Conservation (phyloP, 2,113 vertebrate genomes). For the Sinocyclocheilus anophthalmus region DNA sequence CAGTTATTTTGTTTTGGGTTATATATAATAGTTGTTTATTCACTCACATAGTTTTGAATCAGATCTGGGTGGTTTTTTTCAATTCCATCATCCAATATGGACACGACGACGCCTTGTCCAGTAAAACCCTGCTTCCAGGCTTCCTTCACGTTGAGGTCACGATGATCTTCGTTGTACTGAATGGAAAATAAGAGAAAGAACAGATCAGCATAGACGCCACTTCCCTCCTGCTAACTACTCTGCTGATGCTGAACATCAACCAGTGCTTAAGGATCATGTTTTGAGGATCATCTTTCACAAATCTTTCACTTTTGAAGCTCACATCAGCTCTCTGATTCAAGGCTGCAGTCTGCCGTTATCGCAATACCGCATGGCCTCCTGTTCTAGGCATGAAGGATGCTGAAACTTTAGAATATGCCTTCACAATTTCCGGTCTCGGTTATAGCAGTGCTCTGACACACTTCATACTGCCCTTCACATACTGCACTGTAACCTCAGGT, state of each 20-base stretch:
- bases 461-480: neutral
- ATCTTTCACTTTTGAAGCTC: constrained; percentile 5
- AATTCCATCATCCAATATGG: constrained; percentile 96
- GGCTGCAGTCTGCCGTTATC: neutral
- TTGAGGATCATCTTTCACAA: neutral
- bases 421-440: neutral
- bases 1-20: neutral
- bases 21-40: neutral
- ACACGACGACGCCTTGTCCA: constrained; percentile 91
- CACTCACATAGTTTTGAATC: constrained; percentile 91
- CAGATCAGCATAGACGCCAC: constrained; percentile 15
- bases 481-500: neutral
- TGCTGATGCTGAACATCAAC: neutral
- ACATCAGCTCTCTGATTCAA: constrained; percentile 15
- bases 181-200: constrained; percentile 34
- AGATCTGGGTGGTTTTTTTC: constrained; percentile 98
- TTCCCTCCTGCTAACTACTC: neutral
- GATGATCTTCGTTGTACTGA: constrained; percentile 85
- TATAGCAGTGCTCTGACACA: neutral
- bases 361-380: neutral
- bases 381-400: neutral
- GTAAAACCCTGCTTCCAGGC: constrained; percentile 95
- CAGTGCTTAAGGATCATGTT: neutral
- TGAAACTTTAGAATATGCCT: neutral
- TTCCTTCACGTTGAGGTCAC: constrained; percentile 90